A percentile compares a stretch with the other conserved stretches of the same genome.
These are phyloP conservation scores for Alauda arvensis DNA, from an alignment of 2,797 vertebrate genomes.

Conservation along the genomic window DNA sequence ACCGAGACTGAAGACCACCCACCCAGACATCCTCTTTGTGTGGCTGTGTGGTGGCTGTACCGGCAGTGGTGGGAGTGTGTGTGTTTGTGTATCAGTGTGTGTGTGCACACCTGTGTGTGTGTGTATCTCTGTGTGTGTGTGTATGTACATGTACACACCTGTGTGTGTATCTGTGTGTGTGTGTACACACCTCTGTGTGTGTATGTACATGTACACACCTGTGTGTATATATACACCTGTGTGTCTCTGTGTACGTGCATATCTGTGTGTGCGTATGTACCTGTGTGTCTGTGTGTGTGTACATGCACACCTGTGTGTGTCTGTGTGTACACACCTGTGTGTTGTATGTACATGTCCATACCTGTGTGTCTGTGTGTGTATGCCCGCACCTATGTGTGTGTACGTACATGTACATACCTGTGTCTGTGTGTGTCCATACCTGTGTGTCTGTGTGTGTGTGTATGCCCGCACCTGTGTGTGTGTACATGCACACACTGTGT, in stretches of 20 bases:
- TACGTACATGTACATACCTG: no score
- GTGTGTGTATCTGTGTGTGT: not conserved
- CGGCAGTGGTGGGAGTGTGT: not conserved
- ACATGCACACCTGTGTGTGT: not conserved
- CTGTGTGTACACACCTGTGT: not conserved
- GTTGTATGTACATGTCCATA: fast-evolving
- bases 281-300: not conserved
- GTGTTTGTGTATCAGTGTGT: not conserved
- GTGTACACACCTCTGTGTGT: not conserved
- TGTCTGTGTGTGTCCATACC: no score
- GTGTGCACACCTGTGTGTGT: constrained; percentile 58
- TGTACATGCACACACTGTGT: not conserved
- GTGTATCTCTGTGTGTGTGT: not conserved
- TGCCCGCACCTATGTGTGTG: no score
- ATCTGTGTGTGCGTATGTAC: not conserved
- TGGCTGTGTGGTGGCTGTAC: not conserved
- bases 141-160: no score
- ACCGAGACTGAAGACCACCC: not conserved
- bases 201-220: not conserved
- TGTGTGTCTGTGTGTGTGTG: not conserved
- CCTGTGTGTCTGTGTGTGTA: not conserved
- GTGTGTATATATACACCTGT: not conserved
- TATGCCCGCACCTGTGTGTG: not conserved
- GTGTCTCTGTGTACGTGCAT: no score
- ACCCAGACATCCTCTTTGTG: fast-evolving